These are phyloP conservation scores for Austrolebias charrua DNA, from an alignment of 2,797 vertebrate species.

Conservation along the genomic window DNA sequence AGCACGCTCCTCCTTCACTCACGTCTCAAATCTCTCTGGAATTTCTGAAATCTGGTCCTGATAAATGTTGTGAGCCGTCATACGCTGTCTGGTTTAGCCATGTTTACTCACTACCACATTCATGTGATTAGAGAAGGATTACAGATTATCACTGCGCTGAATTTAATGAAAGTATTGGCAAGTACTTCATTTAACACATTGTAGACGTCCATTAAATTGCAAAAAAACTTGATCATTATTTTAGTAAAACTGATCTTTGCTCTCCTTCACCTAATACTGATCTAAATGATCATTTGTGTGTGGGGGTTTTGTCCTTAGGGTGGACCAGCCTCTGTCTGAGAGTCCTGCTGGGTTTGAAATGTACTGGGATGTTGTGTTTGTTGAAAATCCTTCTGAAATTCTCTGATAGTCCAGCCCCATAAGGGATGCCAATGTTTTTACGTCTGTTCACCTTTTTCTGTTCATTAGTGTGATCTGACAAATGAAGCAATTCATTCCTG, in stretches of 20 bases:
- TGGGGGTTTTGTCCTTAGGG: too few relatives aligned
- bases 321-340: too few relatives aligned
- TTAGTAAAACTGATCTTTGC: too few relatives aligned
- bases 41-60: conserved; percentile 41
- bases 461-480: too few relatives aligned
- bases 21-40: conserved; percentile 41
- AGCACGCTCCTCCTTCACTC: conserved; percentile 39
- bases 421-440: too few relatives aligned
- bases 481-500: not conserved
- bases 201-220: conserved; percentile 1
- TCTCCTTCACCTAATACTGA: too few relatives aligned
- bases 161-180: conserved; percentile 22
- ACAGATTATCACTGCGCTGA: conserved; percentile 1
- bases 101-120: conserved; percentile 32
- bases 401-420: too few relatives aligned
- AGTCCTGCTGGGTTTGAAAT: too few relatives aligned
- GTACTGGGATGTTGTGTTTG: too few relatives aligned
- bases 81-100: conserved; percentile 39
- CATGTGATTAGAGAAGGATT: conserved; percentile 25
- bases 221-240: conserved; percentile 1
- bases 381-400: too few relatives aligned
- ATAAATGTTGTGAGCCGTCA: conserved; percentile 43
- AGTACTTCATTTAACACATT: conserved; percentile 8
- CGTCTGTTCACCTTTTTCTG: too few relatives aligned
- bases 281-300: too few relatives aligned